These are phyloP conservation scores for Buteo buteo DNA, from an alignment of 2,113 vertebrate species.

Conservation along the genomic window DNA sequence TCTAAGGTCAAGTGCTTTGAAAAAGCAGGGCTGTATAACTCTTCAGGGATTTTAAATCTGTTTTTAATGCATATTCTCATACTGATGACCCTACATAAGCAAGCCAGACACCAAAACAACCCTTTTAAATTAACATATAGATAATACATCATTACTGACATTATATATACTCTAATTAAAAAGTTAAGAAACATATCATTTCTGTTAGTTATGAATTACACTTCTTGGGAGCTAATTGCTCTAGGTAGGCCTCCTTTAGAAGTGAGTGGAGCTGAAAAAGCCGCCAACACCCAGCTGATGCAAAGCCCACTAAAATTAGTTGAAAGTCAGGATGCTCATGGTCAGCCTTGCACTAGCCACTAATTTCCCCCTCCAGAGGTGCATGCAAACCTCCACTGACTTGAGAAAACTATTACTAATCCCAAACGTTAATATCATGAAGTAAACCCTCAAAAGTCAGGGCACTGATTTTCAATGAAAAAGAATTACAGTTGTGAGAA, in stretches of 20 bases:
- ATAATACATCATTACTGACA: background rate
- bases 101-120: background rate
- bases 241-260: background rate
- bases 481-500: background rate
- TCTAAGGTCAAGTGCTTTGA: background rate
- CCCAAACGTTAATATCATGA: background rate
- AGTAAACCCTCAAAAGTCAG: background rate
- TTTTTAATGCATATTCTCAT: background rate
- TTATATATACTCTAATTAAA: background rate
- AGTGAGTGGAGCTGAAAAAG: background rate
- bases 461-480: background rate
- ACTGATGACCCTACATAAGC: background rate
- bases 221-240: background rate
- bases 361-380: background rate
- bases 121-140: background rate
- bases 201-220: background rate
- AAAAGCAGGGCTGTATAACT: background rate
- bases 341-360: background rate
- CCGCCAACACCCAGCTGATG: background rate
- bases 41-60: background rate
- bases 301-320: background rate
- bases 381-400: background rate
- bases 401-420: background rate
- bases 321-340: background rate
- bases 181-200: constrained; percentile 8